Evolutionary conservation across 2,113 vertebrate species (phyloP).

Genomic region (Lipotes vexillifer): DNA sequence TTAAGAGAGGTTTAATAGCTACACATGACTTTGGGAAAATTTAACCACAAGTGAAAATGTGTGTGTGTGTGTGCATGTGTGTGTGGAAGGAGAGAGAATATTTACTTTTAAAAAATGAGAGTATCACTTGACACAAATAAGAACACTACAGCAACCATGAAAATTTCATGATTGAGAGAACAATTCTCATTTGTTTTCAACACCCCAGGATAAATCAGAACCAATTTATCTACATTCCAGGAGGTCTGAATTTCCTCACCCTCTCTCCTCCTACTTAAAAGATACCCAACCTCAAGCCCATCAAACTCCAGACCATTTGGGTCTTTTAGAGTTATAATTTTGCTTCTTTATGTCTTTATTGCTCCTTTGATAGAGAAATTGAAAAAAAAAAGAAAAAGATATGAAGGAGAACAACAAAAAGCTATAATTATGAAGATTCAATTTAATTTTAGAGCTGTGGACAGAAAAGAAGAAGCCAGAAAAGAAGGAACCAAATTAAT

Average conservation of each 20-base stretch:
- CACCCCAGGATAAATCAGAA: slow-evolving; percentile 10
- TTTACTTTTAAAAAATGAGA: not conserved
- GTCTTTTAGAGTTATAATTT: slow-evolving; percentile 81
- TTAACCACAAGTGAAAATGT: not conserved
- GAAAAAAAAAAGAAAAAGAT: slow-evolving; percentile 81
- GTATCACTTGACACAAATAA: slow-evolving; percentile 19
- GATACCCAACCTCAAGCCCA: slow-evolving; percentile 69
- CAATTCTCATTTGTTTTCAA: slow-evolving; percentile 39
- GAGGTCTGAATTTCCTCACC: slow-evolving; percentile 54
- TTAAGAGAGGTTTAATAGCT: slow-evolving; percentile 1
- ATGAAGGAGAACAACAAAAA: slow-evolving; percentile 84
- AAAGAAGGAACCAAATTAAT: slow-evolving; percentile 87
- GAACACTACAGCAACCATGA: not conserved
- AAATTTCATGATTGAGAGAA: slow-evolving; percentile 21
- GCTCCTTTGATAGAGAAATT: slow-evolving; percentile 87
- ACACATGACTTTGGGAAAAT: not conserved
- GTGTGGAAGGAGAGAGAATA: not conserved
- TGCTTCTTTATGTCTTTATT: slow-evolving; percentile 88
- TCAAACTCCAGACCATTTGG: slow-evolving; percentile 73
- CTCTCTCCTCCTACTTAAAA: slow-evolving; percentile 63
- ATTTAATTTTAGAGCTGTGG: slow-evolving; percentile 86
- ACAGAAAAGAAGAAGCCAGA: slow-evolving; percentile 82
- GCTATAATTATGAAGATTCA: slow-evolving; percentile 87
- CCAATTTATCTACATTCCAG: slow-evolving; percentile 41
- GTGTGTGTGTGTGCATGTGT: not conserved